Percentiles rank a stretch among this genome's conserved stretches.
Evolutionary conservation across 2,888 invertebrate genomes (phyloP).

Genomic region (Himalopsyche kuldschensis): DNA sequence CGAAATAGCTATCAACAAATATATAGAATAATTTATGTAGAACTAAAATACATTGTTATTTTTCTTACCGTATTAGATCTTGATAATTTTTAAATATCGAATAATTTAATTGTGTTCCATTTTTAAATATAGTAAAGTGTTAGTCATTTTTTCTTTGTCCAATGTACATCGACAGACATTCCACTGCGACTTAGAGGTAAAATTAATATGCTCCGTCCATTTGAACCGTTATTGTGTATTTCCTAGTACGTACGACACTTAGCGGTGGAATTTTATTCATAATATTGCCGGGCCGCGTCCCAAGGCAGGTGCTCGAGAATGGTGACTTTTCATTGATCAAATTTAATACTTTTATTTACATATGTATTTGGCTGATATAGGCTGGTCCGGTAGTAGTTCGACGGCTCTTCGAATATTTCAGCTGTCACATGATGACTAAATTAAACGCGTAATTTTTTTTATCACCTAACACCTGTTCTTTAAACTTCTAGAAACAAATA

Average conservation of each 20-base stretch:
- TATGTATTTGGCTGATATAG: background rate
- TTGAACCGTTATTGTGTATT: background rate
- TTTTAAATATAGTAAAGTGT: background rate
- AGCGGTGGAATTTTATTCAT: background rate
- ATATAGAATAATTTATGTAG: too few species aligned
- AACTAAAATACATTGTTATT: too few species aligned
- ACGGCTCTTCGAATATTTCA: background rate
- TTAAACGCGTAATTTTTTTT: background rate
- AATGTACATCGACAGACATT: background rate
- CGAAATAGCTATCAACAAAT: too few species aligned
- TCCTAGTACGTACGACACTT: background rate
- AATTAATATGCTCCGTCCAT: background rate
- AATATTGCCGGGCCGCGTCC: background rate
- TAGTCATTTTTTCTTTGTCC: background rate
- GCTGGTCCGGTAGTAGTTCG: background rate
- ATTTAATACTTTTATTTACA: background rate
- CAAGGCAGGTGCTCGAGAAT: background rate
- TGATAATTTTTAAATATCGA: too few species aligned
- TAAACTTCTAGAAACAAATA: background rate
- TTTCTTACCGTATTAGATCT: too few species aligned
- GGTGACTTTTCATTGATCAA: background rate
- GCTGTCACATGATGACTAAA: background rate
- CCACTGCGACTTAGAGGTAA: background rate
- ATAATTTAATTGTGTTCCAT: background rate
- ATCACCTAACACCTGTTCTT: background rate